Conservation (phyloP, 2,797 vertebrate genomes). For the Harpagifer antarcticus region DNA sequence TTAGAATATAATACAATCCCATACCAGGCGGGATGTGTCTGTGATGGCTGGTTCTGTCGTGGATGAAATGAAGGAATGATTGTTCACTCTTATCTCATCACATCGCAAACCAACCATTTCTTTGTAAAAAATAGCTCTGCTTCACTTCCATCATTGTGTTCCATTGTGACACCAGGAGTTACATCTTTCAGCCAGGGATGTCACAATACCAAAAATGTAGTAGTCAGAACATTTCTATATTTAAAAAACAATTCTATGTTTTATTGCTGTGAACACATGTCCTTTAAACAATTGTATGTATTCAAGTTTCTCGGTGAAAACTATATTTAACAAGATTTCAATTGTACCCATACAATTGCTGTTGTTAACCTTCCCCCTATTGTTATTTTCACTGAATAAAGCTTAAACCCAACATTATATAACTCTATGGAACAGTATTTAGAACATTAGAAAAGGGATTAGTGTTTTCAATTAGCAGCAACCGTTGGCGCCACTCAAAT, state of each 20-base stretch:
- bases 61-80: slow-evolving; percentile 5
- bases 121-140: not conserved
- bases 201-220: too few relatives aligned
- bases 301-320: too few relatives aligned
- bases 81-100: slow-evolving; percentile 8
- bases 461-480: not conserved
- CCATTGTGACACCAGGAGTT: not conserved
- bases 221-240: too few relatives aligned
- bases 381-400: too few relatives aligned
- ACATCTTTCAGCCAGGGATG: not conserved
- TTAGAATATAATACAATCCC: slow-evolving; percentile 1
- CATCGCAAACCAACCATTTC: slow-evolving; percentile 3
- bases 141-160: slow-evolving; percentile 1
- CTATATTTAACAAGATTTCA: too few relatives aligned
- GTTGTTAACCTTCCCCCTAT: too few relatives aligned
- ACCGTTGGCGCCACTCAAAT: too few relatives aligned
- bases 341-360: too few relatives aligned
- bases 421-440: not conserved
- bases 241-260: too few relatives aligned
- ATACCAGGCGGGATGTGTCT: not conserved
- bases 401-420: too few relatives aligned
- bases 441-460: not conserved
- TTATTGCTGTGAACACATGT: too few relatives aligned
- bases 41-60: not conserved
- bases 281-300: too few relatives aligned